phyloP scores from a whole-genome alignment of 2,888 invertebrate genomes.

The Trissolcus brochymenae region DNA sequence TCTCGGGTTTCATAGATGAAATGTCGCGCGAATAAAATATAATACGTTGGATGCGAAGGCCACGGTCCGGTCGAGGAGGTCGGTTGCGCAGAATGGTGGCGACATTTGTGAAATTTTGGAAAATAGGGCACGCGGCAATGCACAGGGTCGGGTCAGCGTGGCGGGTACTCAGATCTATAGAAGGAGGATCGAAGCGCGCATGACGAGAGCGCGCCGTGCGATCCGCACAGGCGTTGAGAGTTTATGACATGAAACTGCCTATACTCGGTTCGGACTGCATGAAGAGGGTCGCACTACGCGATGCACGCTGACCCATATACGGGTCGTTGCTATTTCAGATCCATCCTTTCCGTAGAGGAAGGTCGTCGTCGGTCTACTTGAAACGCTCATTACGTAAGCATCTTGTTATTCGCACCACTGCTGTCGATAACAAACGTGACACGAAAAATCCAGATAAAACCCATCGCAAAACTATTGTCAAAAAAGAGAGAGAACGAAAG shows the following conservation, averaged over 20 bases:
- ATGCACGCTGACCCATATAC: constrained; percentile 77
- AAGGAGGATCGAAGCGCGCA: constrained; percentile 52
- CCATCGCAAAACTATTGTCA: constrained; percentile 10
- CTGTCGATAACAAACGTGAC: constrained; percentile 60
- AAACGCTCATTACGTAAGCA: constrained; percentile 66
- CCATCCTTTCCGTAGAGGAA: constrained; percentile 77
- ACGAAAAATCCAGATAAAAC: constrained; percentile 39
- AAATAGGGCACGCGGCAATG: constrained; percentile 58
- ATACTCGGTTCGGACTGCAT: constrained; percentile 65
- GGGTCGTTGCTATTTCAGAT: constrained; percentile 77
- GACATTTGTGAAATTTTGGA: constrained; percentile 56
- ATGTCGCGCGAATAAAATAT: constrained; percentile 33
- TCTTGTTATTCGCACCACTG: constrained; percentile 62
- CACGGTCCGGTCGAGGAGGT: constrained; percentile 46
- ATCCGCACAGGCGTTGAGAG: constrained; percentile 69
- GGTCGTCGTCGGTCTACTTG: constrained; percentile 69
- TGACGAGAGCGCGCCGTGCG: constrained; percentile 56
- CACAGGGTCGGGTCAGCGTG: constrained; percentile 56
- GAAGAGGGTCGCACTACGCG: constrained; percentile 73
- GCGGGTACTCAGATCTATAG: constrained; percentile 55
- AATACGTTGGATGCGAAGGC: constrained; percentile 46
- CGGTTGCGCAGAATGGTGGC: constrained; percentile 42
- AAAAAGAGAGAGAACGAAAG: not conserved
- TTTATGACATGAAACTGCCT: constrained; percentile 69
- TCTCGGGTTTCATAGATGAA: not conserved